Evolutionary conservation across 2,888 invertebrate genomes (phyloP).

Genomic region (Arge pagana): DNA sequence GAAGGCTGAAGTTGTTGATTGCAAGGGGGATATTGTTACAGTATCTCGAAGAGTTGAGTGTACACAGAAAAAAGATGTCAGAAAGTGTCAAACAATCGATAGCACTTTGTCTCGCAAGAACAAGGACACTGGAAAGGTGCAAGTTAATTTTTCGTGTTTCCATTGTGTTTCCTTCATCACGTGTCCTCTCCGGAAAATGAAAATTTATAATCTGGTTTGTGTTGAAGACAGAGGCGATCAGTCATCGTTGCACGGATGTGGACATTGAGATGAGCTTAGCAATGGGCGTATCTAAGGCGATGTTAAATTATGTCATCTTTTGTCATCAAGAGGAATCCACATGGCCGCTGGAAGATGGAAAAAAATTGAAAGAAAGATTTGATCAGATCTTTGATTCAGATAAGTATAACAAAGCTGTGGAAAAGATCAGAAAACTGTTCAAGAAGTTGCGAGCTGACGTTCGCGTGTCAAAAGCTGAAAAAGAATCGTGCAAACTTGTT

Average conservation of each 20-base stretch:
- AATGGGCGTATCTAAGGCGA: conserved; percentile 90
- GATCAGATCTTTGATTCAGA: conserved; percentile 98
- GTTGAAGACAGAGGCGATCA: conserved; percentile 68
- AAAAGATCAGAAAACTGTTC: conserved; percentile 70
- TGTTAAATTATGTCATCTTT: conserved; percentile 95
- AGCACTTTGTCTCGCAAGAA: conserved; percentile 62
- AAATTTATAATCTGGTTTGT: too few species aligned
- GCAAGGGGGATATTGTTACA: conserved; percentile 66
- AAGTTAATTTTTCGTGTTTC: too few species aligned
- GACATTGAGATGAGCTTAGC: conserved; percentile 71
- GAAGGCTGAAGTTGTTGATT: conserved; percentile 63
- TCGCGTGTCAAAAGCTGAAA: conserved; percentile 13
- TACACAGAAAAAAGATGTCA: conserved; percentile 62
- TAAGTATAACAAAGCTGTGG: conserved; percentile 88
- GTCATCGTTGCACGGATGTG: conserved; percentile 73
- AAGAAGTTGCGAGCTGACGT: conserved; percentile 57
- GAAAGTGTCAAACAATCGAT: conserved; percentile 71
- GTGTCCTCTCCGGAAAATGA: too few species aligned
- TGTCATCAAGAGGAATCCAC: conserved; percentile 98
- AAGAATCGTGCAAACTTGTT: conserved; percentile 30
- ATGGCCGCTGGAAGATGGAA: conserved; percentile 95
- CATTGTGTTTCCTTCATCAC: too few species aligned
- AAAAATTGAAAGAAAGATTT: conserved; percentile 92
- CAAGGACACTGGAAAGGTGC: conserved; percentile 36
- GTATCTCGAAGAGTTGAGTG: conserved; percentile 73